Base-by-base conservation (phyloP, 1,140 invertebrate species). In the Caenorhabditis latens region DNA sequence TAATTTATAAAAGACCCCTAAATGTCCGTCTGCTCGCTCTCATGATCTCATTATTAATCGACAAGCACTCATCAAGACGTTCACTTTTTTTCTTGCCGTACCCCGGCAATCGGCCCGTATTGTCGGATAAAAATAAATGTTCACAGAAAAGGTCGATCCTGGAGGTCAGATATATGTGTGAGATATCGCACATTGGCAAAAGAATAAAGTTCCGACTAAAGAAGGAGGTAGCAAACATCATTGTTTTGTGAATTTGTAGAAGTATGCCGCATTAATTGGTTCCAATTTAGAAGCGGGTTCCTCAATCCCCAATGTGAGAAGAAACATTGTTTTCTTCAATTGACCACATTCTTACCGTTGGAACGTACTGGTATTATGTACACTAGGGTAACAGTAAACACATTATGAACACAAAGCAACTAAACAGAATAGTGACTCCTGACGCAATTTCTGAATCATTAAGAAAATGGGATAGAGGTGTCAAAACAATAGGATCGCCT, bases 111-210 rank as follows among this genome's bases (percentile, higher is more conserved):
- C 42, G 7, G 5, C 13, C 65, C 40, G 65, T 79, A 46, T 79
- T 79, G 71, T 13, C 71, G 46, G 71, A 50, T 40, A 48, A 79
- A n/a, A 79, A 79, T 79, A 79, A 79, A 79, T 79, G 71, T 79
- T 79, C 71, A n/a, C 71, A 79, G 46, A 21, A 79, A 79, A 79
- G 71, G 71, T 79, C 71, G 46, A 79, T 53, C n/a, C 71, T 79
- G 71, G 71, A 79, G 71, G 71, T 79, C 71, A 79, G 71, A 79
- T 71, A 71, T 71, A 71, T 79, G 71, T 79, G 71, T 53, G 71
- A 79, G 71, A 79, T 79, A 79, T 79, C 71, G 46, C 71, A 42
- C 71, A 13, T 79, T 79, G 71, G 13, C 71, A 50, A 50, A 53
- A 24, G 46, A 48, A 50, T 50, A 79, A 5, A 19, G 40, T 53